Evolutionary conservation across 2,888 invertebrate genomes (phyloP).

Genomic region (Lasioglossum lativentre): DNA sequence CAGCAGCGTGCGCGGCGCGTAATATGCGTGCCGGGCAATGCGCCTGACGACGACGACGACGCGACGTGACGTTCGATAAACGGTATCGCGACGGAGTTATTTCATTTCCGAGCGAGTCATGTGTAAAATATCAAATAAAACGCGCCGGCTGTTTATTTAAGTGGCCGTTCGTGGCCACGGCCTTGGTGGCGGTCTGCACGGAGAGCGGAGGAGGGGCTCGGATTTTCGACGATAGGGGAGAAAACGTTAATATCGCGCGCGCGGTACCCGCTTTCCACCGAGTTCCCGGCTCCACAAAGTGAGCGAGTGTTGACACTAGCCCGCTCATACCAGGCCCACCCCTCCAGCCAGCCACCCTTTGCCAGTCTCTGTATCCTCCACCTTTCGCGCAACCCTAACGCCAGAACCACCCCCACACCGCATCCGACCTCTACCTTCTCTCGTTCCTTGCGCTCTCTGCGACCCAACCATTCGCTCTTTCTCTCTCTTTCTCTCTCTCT

Average conservation of each 20-base stretch:
- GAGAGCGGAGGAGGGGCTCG: constrained; percentile 37
- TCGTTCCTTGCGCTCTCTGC: constrained; percentile 18
- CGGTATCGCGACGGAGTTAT: constrained; percentile 74
- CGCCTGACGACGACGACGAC: too few species aligned
- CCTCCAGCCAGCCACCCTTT: constrained; percentile 61
- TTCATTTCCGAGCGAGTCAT: constrained; percentile 79
- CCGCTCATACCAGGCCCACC: constrained; percentile 77
- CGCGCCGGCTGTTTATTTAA: constrained; percentile 79
- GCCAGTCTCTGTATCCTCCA: constrained; percentile 67
- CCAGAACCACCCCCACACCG: constrained; percentile 55
- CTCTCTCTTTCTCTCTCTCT: constrained; percentile 3
- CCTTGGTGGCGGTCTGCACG: constrained; percentile 29
- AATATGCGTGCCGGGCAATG: constrained; percentile 16
- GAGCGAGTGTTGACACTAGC: constrained; percentile 83
- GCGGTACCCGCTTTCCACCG: constrained; percentile 78
- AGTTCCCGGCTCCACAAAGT: constrained; percentile 82
- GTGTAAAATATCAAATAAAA: constrained; percentile 83
- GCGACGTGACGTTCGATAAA: constrained; percentile 68
- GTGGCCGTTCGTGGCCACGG: constrained; percentile 71
- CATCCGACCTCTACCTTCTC: constrained; percentile 61
- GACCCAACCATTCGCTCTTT: background rate
- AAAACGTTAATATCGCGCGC: constrained; percentile 82
- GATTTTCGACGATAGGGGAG: constrained; percentile 70
- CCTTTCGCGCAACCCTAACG: constrained; percentile 61
- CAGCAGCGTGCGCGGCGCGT: constrained; percentile 7